Percentiles rank a stretch among this genome's conserved stretches.
phyloP scores from a whole-genome alignment of 1,140 invertebrate species.

The Magallana angulata region DNA sequence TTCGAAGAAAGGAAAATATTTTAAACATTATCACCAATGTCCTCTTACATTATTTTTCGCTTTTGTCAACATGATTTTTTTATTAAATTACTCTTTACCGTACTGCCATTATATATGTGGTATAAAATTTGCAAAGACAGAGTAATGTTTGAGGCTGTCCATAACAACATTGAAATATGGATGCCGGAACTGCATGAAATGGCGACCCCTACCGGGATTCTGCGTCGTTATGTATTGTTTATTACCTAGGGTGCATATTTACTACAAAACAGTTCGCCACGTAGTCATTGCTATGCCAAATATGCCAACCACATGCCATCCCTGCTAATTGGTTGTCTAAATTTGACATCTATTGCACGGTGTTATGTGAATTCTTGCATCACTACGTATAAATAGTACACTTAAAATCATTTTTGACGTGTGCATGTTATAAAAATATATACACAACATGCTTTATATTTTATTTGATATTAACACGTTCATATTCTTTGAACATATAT shows the following conservation, averaged over 20 bases:
- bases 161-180: neutral
- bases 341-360: neutral
- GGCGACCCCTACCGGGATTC: neutral
- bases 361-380: neutral
- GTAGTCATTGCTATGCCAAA: slow-evolving; percentile 10
- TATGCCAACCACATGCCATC: neutral
- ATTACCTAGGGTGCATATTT: neutral
- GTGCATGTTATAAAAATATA: too few relatives aligned
- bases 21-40: neutral
- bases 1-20: neutral
- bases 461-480: too few relatives aligned
- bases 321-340: neutral
- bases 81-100: neutral
- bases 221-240: neutral
- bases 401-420: too few relatives aligned
- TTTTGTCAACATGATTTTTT: neutral
- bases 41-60: neutral
- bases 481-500: too few relatives aligned
- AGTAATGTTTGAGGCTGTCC: neutral
- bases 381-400: neutral
- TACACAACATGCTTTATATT: too few relatives aligned
- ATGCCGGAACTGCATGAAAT: neutral
- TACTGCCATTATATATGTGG: neutral
- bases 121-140: neutral
- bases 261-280: neutral